These are phyloP conservation scores for Nestor notabilis DNA, from an alignment of 2,113 vertebrate species.

Conservation along the genomic window DNA sequence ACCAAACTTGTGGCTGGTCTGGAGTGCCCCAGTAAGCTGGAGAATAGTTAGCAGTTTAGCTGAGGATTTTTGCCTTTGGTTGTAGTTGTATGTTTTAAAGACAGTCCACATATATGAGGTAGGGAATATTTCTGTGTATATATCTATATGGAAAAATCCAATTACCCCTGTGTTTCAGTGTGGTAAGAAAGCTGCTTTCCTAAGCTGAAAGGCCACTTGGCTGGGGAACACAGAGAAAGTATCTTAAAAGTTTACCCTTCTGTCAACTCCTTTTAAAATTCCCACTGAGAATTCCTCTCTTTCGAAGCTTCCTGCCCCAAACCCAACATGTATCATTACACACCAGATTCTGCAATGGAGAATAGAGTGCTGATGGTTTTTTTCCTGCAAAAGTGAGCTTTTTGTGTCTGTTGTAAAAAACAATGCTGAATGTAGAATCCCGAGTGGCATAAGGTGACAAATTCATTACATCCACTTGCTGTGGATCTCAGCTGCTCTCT, in stretches of 20 bases:
- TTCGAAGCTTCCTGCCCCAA: background rate
- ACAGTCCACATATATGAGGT: background rate
- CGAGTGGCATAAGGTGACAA: background rate
- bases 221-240: accelerated
- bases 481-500: background rate
- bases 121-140: background rate
- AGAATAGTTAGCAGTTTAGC: background rate
- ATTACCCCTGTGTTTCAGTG: background rate
- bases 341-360: background rate
- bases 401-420: background rate
- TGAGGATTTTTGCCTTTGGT: background rate
- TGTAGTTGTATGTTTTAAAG: background rate
- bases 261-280: background rate
- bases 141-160: background rate
- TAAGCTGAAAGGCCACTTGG: background rate
- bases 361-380: background rate
- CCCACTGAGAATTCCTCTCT: background rate
- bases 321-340: accelerated
- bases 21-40: background rate
- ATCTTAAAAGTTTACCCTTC: background rate
- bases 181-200: background rate
- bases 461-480: background rate
- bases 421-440: background rate
- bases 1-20: background rate
- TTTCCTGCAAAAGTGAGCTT: background rate